Evolutionary conservation across 2,888 invertebrate species (phyloP).

Genomic region (Spodoptera littoralis): DNA sequence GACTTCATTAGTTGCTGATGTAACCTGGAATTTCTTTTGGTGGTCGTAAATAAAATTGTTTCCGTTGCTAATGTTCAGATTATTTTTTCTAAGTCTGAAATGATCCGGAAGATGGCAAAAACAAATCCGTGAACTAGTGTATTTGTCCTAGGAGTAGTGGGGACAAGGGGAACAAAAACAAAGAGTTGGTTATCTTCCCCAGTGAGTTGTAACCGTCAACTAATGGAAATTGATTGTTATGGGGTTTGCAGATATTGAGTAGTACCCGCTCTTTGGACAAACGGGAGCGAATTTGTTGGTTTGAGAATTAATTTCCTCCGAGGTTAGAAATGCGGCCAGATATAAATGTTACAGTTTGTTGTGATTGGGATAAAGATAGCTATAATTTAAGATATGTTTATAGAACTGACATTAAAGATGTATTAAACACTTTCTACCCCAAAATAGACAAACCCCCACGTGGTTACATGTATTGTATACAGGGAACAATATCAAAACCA

Average conservation of each 20-base stretch:
- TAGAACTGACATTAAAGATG: too few species aligned
- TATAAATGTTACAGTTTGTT: not conserved
- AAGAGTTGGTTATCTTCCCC: constrained; percentile 38
- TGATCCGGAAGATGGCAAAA: constrained; percentile 16
- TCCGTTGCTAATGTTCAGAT: too few species aligned
- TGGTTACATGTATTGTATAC: constrained; percentile 3
- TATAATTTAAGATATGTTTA: too few species aligned
- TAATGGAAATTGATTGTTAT: constrained; percentile 53
- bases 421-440: too few species aligned
- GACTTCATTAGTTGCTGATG: too few species aligned
- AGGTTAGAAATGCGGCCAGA: not conserved
- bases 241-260: constrained; percentile 29
- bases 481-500: constrained; percentile 24
- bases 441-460: constrained; percentile 8
- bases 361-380: too few species aligned
- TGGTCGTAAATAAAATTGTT: too few species aligned
- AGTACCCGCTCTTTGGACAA: constrained; percentile 9
- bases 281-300: not conserved
- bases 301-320: constrained; percentile 13
- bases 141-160: constrained; percentile 31
- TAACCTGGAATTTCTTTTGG: not conserved
- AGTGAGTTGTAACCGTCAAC: constrained; percentile 43
- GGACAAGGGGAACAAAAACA: constrained; percentile 19
- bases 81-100: not conserved
- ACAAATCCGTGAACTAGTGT: constrained; percentile 10